Percentiles rank a stretch among this genome's conserved stretches.
phyloP scores from a whole-genome alignment of 2,113 vertebrate species.

The Pungitius pungitius region DNA sequence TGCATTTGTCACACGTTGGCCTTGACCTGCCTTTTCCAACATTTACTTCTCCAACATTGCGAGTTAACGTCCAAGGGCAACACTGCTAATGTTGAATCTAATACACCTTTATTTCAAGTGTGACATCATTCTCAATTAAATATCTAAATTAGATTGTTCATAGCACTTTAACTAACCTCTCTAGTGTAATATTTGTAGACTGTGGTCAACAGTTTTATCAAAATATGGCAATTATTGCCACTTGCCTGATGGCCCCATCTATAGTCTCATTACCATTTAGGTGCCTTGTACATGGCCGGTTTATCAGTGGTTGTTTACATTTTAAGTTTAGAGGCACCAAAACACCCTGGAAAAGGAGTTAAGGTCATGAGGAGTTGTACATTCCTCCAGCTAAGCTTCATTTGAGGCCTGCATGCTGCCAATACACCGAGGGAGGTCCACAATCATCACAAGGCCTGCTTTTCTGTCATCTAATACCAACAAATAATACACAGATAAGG shows the following conservation, averaged over 20 bases:
- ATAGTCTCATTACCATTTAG: conserved; percentile 22
- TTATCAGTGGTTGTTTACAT: conserved; percentile 25
- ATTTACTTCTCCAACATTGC: background rate
- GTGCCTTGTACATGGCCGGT: background rate
- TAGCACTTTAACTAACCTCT: too few relatives aligned
- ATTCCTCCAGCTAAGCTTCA: conserved; percentile 31
- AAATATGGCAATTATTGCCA: background rate
- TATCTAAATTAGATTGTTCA: background rate
- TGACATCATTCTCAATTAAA: background rate
- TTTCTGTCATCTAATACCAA: conserved; percentile 72
- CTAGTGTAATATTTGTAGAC: too few relatives aligned
- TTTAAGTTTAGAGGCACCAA: conserved; percentile 1
- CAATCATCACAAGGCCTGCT: conserved; percentile 49
- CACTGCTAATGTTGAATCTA: background rate
- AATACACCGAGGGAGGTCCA: conserved; percentile 46
- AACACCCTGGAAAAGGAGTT: conserved; percentile 16
- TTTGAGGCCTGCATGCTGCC: conserved; percentile 48
- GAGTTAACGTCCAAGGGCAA: background rate
- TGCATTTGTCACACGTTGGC: conserved; percentile 1
- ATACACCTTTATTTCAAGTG: too few relatives aligned
- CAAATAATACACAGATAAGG: conserved; percentile 76
- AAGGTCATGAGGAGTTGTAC: conserved; percentile 28
- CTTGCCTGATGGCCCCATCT: background rate
- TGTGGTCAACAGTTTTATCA: background rate
- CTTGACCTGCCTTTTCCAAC: background rate